phyloP scores from a whole-genome alignment of 2,888 invertebrate genomes.

The Anaspis maculata region DNA sequence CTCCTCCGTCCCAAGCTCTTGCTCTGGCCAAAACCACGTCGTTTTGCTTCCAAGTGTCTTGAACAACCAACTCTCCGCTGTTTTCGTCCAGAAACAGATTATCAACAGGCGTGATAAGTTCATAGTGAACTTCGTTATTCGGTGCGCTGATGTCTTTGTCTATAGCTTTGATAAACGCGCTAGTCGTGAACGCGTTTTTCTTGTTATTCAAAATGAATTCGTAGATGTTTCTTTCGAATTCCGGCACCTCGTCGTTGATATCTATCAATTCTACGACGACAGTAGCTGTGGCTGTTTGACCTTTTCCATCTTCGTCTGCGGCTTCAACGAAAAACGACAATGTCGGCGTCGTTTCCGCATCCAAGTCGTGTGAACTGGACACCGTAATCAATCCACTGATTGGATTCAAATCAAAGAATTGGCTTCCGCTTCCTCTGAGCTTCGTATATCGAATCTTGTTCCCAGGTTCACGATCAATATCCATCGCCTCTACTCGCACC shows the following conservation, averaged over 20 bases:
- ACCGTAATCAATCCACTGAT: constrained; percentile 74
- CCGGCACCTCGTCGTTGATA: constrained; percentile 49
- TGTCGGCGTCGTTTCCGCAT: constrained; percentile 71
- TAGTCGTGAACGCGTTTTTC: constrained; percentile 61
- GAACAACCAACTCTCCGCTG: constrained; percentile 65
- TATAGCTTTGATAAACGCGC: constrained; percentile 67
- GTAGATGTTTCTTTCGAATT: constrained; percentile 70
- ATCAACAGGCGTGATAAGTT: constrained; percentile 67
- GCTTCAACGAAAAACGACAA: constrained; percentile 79
- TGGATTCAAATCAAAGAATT: constrained; percentile 69
- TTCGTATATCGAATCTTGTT: constrained; percentile 46
- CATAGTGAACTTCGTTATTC: constrained; percentile 79
- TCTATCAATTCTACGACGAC: constrained; percentile 67
- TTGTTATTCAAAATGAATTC: constrained; percentile 72
- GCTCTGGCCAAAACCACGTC: constrained; percentile 58
- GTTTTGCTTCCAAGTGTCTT: constrained; percentile 39
- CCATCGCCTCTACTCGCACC: constrained; percentile 64
- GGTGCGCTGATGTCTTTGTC: constrained; percentile 78
- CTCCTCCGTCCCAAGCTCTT: constrained; percentile 77
- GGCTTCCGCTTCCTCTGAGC: constrained; percentile 52
- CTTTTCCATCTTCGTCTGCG: constrained; percentile 76
- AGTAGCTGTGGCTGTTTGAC: constrained; percentile 64
- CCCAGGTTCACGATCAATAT: constrained; percentile 69
- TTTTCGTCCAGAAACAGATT: constrained; percentile 63
- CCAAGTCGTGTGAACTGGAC: constrained; percentile 66